These are phyloP conservation scores for Allobates femoralis DNA, from an alignment of 2,797 vertebrate genomes.

Conservation along the genomic window DNA sequence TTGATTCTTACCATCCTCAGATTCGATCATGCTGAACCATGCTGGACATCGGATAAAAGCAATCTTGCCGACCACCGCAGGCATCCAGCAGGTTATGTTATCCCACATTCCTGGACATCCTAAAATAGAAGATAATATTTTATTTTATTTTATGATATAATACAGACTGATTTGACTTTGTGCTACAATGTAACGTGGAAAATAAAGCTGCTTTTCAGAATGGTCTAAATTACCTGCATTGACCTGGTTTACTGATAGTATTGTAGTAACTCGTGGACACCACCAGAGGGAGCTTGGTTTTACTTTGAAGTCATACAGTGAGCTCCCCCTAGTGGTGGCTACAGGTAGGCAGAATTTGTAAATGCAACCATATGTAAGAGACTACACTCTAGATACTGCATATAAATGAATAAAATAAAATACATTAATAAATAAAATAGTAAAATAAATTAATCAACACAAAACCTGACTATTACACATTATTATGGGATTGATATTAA, in stretches of 20 bases:
- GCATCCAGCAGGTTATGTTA: conserved; percentile 95
- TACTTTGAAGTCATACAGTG: neutral
- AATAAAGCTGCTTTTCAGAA: no score
- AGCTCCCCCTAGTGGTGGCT: neutral
- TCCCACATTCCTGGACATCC: conserved; percentile 95
- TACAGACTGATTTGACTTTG: neutral
- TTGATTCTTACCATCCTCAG: conserved; percentile 80
- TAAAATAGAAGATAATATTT: conserved; percentile 62
- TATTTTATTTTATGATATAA: neutral
- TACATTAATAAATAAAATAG: no score
- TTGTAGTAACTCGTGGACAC: neutral
- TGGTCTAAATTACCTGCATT: no score
- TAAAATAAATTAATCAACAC: no score
- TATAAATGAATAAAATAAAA: no score
- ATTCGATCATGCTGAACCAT: conserved; percentile 85
- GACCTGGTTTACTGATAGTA: no score
- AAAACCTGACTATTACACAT: no score
- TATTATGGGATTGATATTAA: no score
- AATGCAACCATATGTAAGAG: no score
- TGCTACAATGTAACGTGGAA: neutral
- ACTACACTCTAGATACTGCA: no score
- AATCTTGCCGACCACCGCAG: conserved; percentile 82
- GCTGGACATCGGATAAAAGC: conserved; percentile 89
- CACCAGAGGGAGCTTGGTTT: neutral
- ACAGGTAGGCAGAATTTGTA: neutral